phyloP scores from a whole-genome alignment of 2,113 vertebrate species.

The Bambusicola thoracicus region DNA sequence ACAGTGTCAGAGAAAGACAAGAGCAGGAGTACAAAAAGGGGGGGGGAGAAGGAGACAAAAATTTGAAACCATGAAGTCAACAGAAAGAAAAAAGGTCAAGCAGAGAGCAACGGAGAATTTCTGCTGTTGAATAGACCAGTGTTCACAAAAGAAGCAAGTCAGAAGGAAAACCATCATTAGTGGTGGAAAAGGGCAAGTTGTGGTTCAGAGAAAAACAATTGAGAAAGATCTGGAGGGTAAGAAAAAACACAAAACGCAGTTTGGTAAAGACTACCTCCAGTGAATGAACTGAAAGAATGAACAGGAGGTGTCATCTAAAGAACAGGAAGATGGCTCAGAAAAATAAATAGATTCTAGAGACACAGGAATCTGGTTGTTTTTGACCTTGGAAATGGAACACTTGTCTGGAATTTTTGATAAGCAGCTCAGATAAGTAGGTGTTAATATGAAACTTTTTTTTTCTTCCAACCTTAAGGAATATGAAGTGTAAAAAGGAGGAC shows the following conservation, averaged over 20 bases:
- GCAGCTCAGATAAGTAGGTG: not conserved
- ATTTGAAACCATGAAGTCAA: constrained; percentile 61
- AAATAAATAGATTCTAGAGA: not conserved
- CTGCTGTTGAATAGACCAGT: constrained; percentile 28
- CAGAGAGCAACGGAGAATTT: constrained; percentile 48
- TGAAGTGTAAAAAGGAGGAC: not conserved
- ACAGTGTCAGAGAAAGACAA: constrained; percentile 47
- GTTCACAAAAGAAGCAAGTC: constrained; percentile 68
- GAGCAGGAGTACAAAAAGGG: constrained; percentile 20
- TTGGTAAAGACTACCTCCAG: constrained; percentile 21
- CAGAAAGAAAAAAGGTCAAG: constrained; percentile 60
- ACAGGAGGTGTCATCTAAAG: not conserved
- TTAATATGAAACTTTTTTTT: not conserved
- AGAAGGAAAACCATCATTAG: constrained; percentile 56
- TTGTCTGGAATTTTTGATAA: not conserved
- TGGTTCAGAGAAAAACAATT: constrained; percentile 61
- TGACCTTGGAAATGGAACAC: constrained; percentile 49
- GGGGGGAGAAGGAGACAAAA: constrained; percentile 27
- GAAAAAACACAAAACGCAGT: not conserved
- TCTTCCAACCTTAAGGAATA: not conserved
- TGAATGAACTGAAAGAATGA: not conserved
- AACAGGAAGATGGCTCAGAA: not conserved
- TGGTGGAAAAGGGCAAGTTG: constrained; percentile 57
- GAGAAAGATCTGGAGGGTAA: not conserved
- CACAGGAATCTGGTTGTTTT: not conserved